Base-by-base conservation (phyloP, 2,113 vertebrate genomes). In the Dasyornis broadbenti region DNA sequence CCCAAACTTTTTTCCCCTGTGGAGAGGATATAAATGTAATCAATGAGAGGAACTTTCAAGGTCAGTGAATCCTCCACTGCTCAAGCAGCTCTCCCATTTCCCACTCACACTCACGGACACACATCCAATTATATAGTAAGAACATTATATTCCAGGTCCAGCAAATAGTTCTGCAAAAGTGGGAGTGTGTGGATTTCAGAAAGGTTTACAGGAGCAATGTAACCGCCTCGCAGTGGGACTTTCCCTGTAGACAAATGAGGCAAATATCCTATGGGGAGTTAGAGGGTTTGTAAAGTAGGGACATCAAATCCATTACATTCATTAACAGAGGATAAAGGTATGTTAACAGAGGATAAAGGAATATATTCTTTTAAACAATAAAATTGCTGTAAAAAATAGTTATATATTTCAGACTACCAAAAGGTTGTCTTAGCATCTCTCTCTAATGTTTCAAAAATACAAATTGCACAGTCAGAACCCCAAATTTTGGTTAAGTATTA, bases 401-500 rank as follows among this genome's bases (percentile, higher is more conserved):
- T 50, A 45, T 56, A 42, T n/a, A 37, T 77, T 88, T 82, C 77
- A 15, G 20, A 60, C 61, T 57, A 8, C 2, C 2, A 70, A 39
- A 3, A 17, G 4, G 5, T 14, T 44, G 6, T 20, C 9, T 10
- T 79, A 79, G 0, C 8, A n/a, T 40, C 7, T 77, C 22, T 73
- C 6, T 3, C 2, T 24, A 23, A 23, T 24, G 2, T 33, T 81
- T 40, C 8, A 14, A 77, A 95, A 77, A 23, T 45, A n/a, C 2
- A 42, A 35, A 42, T 50, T 61, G 6, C 10, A n/a, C 9, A 20
- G 10, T 26, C 0, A 2, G 28, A 86, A 19, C 2, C 2, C 3
- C 15, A 61, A 77, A 33, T 0, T 7, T 5, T 35, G 70, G 13
- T 7, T 23, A 39, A 76, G 2, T 3, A 30, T 14, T 49, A 54